Evolutionary conservation across 2,113 vertebrate species (phyloP), one percentile per base, ranked within the genome.

Genomic region (Ciconia boyciana): DNA sequence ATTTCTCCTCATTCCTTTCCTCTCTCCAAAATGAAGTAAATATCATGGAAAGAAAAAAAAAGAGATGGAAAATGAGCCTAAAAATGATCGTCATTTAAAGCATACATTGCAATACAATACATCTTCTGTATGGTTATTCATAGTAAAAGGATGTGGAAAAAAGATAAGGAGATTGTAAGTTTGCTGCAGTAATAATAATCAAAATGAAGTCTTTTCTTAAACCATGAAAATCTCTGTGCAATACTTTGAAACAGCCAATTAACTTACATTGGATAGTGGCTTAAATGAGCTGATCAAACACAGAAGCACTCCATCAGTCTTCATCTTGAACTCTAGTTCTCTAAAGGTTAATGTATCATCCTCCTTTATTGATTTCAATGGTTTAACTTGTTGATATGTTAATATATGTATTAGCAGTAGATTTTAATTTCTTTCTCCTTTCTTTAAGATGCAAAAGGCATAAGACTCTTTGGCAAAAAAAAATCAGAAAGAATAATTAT

Each of bases 251-350:
- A 95, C 74, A 96, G 54, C 21, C 89, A 97, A 97, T 98, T 98
- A 97, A 92, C 91, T 98, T 96, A 90, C 58, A 85, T 58, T 96
- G 43, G 60, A 70, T 68, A 87, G 81, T 94, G 93, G 44, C 48
- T 97, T 97, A 96, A 97, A 91, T 69, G 70, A 97, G 90, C 55
- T 96, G 87, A 96, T 97, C 91, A 97, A 96, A 96, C 69, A 66
- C 49, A 86, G 88, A 82, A 94, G 70, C 88, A 82, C 31, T 95
- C 69, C 76, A 96, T 95, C 87, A 94, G 52, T 96, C 95, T 86
- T 96, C 93, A 95, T 87, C 77, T 94, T 78, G 89, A 94, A 95
- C 89, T 91, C 43, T 24, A 61, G 44, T 43, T 95, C 62, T 89
- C 78, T 89, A 87, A 97, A 97, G 95, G 95, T 97, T 97, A 97